A percentile compares a stretch with the other conserved stretches of the same genome.
Conservation (phyloP, 1,140 invertebrate genomes). For the Drosophila sturtevanti region DNA sequence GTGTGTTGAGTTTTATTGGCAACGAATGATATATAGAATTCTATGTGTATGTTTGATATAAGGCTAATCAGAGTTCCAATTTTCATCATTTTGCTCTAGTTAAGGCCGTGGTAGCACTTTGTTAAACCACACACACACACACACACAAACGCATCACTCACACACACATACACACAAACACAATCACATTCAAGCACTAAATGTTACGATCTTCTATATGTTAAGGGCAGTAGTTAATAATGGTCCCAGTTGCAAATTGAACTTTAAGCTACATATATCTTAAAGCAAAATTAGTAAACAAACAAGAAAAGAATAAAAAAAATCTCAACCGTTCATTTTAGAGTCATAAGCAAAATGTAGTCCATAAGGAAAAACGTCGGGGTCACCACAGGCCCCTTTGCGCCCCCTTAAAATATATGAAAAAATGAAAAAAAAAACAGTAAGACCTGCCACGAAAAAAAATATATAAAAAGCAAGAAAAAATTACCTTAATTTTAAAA, state of each 20-base stretch:
- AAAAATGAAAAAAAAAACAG: constrained; percentile 44
- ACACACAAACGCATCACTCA: constrained; percentile 27
- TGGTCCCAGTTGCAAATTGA: constrained; percentile 70
- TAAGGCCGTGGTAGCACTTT: constrained; percentile 66
- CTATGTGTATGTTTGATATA: constrained; percentile 38
- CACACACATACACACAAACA: constrained; percentile 29
- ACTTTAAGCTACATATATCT: constrained; percentile 53
- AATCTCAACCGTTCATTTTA: constrained; percentile 48
- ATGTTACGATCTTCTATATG: constrained; percentile 71
- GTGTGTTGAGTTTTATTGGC: constrained; percentile 79
- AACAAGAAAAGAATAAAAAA: constrained; percentile 20
- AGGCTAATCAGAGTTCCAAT: constrained; percentile 58
- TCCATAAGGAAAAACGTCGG: constrained; percentile 37
- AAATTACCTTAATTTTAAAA: constrained; percentile 61
- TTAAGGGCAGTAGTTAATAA: constrained; percentile 64
- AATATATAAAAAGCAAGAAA: constrained; percentile 18
- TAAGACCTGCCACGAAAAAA: constrained; percentile 72
- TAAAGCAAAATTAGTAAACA: constrained; percentile 55
- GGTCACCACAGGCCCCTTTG: constrained; percentile 8
- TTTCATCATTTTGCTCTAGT: constrained; percentile 56
- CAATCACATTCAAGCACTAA: constrained; percentile 57
- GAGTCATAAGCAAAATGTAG: constrained; percentile 33
- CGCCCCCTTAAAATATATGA: background rate
- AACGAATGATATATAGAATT: constrained; percentile 54
- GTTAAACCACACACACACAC: constrained; percentile 47